Percentiles rank a stretch among this genome's conserved stretches.
These are phyloP conservation scores for Drosophila anceps DNA, from an alignment of 2,888 invertebrate genomes.

Conservation along the genomic window DNA sequence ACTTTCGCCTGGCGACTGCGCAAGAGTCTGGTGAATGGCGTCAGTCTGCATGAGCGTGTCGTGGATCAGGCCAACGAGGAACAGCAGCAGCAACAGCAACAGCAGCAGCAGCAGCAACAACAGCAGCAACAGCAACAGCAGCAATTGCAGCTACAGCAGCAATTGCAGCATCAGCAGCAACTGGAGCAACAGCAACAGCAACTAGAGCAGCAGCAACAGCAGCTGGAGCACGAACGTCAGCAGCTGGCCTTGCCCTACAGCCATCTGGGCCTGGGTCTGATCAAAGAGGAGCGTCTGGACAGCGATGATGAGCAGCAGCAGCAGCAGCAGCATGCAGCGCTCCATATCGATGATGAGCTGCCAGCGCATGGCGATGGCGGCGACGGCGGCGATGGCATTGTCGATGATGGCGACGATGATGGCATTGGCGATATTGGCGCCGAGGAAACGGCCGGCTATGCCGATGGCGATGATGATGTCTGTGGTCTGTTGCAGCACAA, in stretches of 20 bases:
- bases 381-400: constrained; percentile 61
- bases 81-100: constrained; percentile 52
- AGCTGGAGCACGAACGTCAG: constrained; percentile 48
- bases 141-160: constrained; percentile 39
- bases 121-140: constrained; percentile 35
- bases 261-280: constrained; percentile 61
- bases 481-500: constrained; percentile 68
- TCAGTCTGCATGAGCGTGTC: constrained; percentile 84
- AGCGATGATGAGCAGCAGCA: constrained; percentile 71
- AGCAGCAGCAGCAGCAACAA: constrained; percentile 34
- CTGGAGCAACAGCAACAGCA: constrained; percentile 48
- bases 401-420: constrained; percentile 67
- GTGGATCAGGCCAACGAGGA: constrained; percentile 81
- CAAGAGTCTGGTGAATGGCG: constrained; percentile 84
- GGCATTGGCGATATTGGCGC: constrained; percentile 66
- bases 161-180: constrained; percentile 28
- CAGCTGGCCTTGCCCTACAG: constrained; percentile 54
- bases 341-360: constrained; percentile 37
- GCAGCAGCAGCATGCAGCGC: constrained; percentile 18
- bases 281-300: constrained; percentile 72
- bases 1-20: constrained; percentile 85
- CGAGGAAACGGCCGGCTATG: constrained; percentile 78
- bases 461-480: constrained; percentile 74
- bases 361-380: constrained; percentile 3
- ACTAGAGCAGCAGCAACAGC: constrained; percentile 41